A percentile compares a stretch with the other conserved stretches of the same genome.
Conservation (phyloP, 2,888 invertebrate species). For the Drosophila tripunctata region DNA sequence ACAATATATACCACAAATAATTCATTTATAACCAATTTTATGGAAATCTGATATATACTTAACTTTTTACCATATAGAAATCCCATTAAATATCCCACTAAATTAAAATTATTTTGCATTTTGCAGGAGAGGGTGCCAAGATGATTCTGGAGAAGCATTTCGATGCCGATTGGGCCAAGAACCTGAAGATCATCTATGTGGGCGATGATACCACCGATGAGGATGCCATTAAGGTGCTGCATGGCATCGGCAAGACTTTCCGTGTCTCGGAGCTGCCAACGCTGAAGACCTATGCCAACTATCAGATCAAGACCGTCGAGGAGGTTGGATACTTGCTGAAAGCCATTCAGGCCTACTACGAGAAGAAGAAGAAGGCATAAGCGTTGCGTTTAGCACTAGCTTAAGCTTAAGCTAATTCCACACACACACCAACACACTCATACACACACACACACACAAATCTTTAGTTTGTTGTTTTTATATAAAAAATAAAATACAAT, state of each 20-base stretch:
- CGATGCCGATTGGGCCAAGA: slow-evolving; percentile 91
- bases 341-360: slow-evolving; percentile 86
- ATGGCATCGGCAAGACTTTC: slow-evolving; percentile 88
- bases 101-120: background rate
- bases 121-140: slow-evolving; percentile 87
- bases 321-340: slow-evolving; percentile 90
- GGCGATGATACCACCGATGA: slow-evolving; percentile 96
- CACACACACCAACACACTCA: slow-evolving; percentile 39
- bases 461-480: slow-evolving; percentile 29
- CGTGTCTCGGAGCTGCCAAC: slow-evolving; percentile 89
- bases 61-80: too few species aligned
- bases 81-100: too few species aligned
- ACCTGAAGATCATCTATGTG: slow-evolving; percentile 92
- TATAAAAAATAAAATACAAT: slow-evolving; percentile 28
- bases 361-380: slow-evolving; percentile 82
- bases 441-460: slow-evolving; percentile 31
- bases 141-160: slow-evolving; percentile 91
- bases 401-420: slow-evolving; percentile 79
- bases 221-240: slow-evolving; percentile 92
- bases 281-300: slow-evolving; percentile 89
- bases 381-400: slow-evolving; percentile 47
- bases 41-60: too few species aligned
- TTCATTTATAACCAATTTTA: too few species aligned
- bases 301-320: slow-evolving; percentile 90
- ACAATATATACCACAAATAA: background rate